Percentiles rank a stretch among this genome's conserved stretches.
Evolutionary conservation across 2,888 invertebrate genomes (phyloP).

Genomic region (Sarcophaga variegata): DNA sequence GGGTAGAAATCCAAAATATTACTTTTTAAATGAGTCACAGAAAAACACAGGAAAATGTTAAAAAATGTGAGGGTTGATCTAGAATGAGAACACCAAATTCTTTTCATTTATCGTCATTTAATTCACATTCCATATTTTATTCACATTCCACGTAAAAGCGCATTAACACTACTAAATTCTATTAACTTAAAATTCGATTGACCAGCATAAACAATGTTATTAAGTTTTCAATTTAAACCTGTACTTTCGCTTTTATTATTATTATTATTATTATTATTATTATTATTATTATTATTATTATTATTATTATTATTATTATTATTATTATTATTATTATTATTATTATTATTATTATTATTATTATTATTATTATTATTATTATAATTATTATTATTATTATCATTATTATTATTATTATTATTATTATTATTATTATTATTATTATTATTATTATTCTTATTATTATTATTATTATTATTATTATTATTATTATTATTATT

Average conservation of each 20-base stretch:
- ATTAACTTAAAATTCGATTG: too few relatives aligned
- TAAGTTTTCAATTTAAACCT: background rate
- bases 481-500: constrained; percentile 29
- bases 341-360: constrained; percentile 29
- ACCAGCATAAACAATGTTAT: too few relatives aligned
- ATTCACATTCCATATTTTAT: too few relatives aligned
- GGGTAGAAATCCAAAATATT: too few relatives aligned
- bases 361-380: constrained; percentile 27
- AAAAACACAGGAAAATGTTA: too few relatives aligned
- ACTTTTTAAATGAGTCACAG: too few relatives aligned
- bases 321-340: constrained; percentile 29
- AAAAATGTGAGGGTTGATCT: too few relatives aligned
- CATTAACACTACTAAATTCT: too few relatives aligned
- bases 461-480: constrained; percentile 29
- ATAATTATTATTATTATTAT: constrained; percentile 5
- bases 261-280: background rate
- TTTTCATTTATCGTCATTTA: too few relatives aligned
- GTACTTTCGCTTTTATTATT: too few relatives aligned
- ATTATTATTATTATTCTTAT: constrained; percentile 26
- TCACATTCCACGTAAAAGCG: too few relatives aligned
- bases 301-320: constrained; percentile 29
- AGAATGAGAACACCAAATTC: too few relatives aligned
- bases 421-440: constrained; percentile 29
- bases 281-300: constrained; percentile 29
- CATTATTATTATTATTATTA: constrained; percentile 11